A percentile compares a stretch with the other conserved stretches of the same genome.
These are phyloP conservation scores for Graptemys geographica DNA, from an alignment of 2,797 vertebrate genomes.

Conservation along the genomic window DNA sequence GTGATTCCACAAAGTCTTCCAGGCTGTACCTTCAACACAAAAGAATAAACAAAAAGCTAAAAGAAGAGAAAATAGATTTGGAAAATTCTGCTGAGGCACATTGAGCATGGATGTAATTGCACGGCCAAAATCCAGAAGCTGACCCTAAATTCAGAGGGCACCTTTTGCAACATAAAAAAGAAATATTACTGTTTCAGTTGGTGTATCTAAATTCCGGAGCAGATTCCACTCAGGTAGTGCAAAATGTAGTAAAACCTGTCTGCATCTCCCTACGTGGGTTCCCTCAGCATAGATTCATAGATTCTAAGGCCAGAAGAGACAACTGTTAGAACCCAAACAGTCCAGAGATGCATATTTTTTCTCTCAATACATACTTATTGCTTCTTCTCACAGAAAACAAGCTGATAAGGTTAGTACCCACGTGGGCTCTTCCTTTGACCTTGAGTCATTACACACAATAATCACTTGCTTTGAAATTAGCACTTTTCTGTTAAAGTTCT, in stretches of 20 bases:
- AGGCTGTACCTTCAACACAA: background rate
- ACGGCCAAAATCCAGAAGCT: background rate
- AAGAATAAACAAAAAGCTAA: background rate
- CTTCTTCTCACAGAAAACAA: too few relatives aligned
- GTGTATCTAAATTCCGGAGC: background rate
- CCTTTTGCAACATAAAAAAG: background rate
- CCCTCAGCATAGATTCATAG: background rate
- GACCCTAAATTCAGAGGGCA: background rate
- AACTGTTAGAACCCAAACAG: too few relatives aligned
- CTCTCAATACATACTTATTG: too few relatives aligned
- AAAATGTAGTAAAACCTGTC: background rate
- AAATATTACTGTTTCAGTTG: background rate
- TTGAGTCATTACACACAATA: too few relatives aligned
- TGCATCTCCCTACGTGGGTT: background rate
- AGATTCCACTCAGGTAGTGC: background rate
- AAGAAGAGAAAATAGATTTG: background rate
- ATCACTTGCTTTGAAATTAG: too few relatives aligned
- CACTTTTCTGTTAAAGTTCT: too few relatives aligned
- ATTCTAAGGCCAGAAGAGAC: too few relatives aligned
- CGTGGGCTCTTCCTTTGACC: too few relatives aligned
- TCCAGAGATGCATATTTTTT: too few relatives aligned
- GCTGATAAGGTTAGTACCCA: too few relatives aligned
- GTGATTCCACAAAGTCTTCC: background rate
- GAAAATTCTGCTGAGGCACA: background rate
- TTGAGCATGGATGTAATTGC: background rate